A percentile compares a stretch with the other conserved stretches of the same genome.
Evolutionary conservation across 2,888 invertebrate genomes (phyloP).

Genomic region (Tromatobia lineatoria): DNA sequence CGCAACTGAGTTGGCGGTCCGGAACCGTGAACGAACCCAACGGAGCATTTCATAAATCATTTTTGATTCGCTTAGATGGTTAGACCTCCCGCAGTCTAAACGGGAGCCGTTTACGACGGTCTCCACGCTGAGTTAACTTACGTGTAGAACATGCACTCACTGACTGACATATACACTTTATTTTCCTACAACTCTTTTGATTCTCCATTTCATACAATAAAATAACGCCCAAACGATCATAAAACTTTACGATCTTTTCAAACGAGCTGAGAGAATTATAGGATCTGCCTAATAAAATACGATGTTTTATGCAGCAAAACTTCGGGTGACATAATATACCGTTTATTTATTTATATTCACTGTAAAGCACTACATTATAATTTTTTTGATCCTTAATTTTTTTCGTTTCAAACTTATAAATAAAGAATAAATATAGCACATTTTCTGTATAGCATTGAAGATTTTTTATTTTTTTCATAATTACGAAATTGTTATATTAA

Average conservation of each 20-base stretch:
- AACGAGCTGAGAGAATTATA: not conserved
- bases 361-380: not conserved
- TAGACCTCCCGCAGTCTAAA: conserved; percentile 32
- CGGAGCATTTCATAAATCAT: conserved; percentile 49
- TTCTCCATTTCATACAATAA: conserved; percentile 24
- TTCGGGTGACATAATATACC: not conserved
- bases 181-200: conserved; percentile 24
- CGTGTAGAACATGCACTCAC: conserved; percentile 1
- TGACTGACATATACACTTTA: conserved; percentile 10
- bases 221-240: conserved; percentile 13
- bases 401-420: no score
- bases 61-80: conserved; percentile 33
- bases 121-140: conserved; percentile 29
- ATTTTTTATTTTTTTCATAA: no score
- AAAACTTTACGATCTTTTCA: not conserved
- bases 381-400: not conserved
- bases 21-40: conserved; percentile 9
- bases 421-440: no score
- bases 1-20: not conserved
- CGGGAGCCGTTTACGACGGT: conserved; percentile 34
- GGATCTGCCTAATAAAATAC: not conserved
- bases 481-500: no score
- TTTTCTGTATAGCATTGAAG: no score
- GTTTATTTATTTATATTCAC: no score
- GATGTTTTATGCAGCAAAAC: not conserved